Percentiles rank a stretch among this genome's conserved stretches.
These are phyloP conservation scores for Myrmecophaga tridactyla DNA, from an alignment of 2,113 vertebrate genomes.

Conservation along the genomic window DNA sequence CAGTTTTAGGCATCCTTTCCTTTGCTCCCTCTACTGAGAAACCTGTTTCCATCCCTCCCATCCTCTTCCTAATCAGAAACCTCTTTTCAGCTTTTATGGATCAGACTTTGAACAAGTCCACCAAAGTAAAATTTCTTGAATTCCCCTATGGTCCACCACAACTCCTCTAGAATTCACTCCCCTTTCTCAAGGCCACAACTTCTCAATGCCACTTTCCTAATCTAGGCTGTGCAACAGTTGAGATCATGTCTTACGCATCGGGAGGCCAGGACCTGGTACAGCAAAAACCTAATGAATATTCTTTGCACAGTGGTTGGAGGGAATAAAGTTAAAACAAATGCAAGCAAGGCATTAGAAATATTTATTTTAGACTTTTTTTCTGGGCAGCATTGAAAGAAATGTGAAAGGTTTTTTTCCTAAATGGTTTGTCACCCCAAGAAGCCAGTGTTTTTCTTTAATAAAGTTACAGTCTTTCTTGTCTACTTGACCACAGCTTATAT, in stretches of 20 bases:
- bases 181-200: not conserved
- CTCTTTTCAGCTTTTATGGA: not conserved
- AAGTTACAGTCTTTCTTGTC: not conserved
- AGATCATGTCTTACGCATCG: not conserved
- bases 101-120: not conserved
- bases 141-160: not conserved
- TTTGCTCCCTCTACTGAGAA: not conserved
- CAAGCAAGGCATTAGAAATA: not conserved
- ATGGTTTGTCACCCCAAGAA: not conserved
- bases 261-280: too few relatives aligned
- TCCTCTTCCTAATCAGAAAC: not conserved
- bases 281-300: not conserved
- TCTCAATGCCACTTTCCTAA: too few relatives aligned
- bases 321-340: not conserved
- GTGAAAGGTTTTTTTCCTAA: not conserved
- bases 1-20: not conserved
- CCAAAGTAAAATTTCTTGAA: not conserved
- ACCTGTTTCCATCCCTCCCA: not conserved
- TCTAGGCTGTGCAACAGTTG: not conserved
- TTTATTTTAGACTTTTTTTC: constrained; percentile 24
- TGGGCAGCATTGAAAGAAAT: not conserved
- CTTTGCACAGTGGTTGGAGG: not conserved
- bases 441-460: not conserved
- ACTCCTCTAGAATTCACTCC: not conserved
- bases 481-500: not conserved